phyloP scores from a whole-genome alignment of 2,797 vertebrate species.

The Ataeniobius toweri region DNA sequence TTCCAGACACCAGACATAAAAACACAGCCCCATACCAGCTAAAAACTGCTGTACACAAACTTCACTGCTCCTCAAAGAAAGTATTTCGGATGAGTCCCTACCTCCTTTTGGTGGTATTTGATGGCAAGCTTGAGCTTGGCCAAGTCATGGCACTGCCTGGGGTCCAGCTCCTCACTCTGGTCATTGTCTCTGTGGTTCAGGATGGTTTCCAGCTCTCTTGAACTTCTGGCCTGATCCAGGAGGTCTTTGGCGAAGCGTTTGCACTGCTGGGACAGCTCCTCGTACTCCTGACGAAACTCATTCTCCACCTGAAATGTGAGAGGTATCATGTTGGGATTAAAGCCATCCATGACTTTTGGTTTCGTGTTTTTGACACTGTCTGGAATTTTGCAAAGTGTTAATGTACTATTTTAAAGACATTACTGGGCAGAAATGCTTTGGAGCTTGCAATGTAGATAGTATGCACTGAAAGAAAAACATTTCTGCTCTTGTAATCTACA shows the following conservation, averaged over 20 bases:
- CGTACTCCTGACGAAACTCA: slow-evolving; percentile 96
- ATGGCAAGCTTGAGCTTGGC: slow-evolving; percentile 97
- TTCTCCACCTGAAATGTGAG: slow-evolving; percentile 85
- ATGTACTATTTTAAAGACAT: too few relatives aligned
- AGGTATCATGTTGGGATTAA: background rate
- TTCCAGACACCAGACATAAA: too few relatives aligned
- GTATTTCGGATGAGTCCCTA: slow-evolving; percentile 18
- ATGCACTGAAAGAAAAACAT: background rate
- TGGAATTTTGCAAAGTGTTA: background rate
- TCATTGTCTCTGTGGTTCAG: slow-evolving; percentile 93
- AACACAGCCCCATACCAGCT: background rate
- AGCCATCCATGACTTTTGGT: background rate
- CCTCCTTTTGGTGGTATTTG: slow-evolving; percentile 93
- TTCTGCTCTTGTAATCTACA: background rate
- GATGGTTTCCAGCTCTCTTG: slow-evolving; percentile 94
- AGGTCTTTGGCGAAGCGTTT: slow-evolving; percentile 97
- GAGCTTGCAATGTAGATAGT: background rate
- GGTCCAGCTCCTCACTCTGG: slow-evolving; percentile 94
- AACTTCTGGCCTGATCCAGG: slow-evolving; percentile 94
- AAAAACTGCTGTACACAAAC: background rate
- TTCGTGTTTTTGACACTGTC: background rate
- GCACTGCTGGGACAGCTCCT: slow-evolving; percentile 97
- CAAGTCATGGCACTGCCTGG: slow-evolving; percentile 92
- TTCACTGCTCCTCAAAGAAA: background rate
- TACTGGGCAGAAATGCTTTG: background rate